Base-by-base conservation (phyloP, 2,888 invertebrate species). In the Pherbina coryleti region DNA sequence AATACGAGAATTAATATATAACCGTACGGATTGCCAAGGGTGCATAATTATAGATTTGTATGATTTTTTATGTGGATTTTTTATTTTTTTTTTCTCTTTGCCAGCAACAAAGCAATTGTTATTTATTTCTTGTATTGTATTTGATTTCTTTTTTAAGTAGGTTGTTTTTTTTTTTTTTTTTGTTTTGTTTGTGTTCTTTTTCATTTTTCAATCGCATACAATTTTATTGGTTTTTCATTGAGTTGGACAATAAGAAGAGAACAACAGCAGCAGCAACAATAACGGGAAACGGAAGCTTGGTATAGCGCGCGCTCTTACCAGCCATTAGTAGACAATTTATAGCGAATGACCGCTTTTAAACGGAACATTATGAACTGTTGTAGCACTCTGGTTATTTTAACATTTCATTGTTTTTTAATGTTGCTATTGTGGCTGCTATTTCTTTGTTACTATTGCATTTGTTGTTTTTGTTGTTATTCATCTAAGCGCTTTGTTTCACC, bases 321-420 rank as follows among this genome's bases (percentile, higher is more conserved):
- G 62, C 73, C 60, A 73, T 73, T 73, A 73, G 37, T 17, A 60
- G 73, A 25, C 49, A 49, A 73, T 73, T 73, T 73, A 73, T 73
- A 34, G 73, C 73, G 49, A 73, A 62, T 73, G 73, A 73, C 73
- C 73, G 62, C 73, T 62, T 44, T n/a, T 62, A 62, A 73, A 25
- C 49, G 44, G 28, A 19, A 49, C 73, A 57, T 72, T 72, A 55
- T 72, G 17, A 55, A 73, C 19, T 55, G 53, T 55, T 64, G 34
- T n/a, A 28, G n/a, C n/a, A 25, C 28, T 25, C 3, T 28, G 3
- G 60, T 25, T 60, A 60, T 25, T 60, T 22, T 60, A 28, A n/a
- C 19, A 3, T 7, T 55, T 7, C 28, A 28, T 60, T 19, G 44
- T 60, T 9, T 22, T 22, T 60, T 60, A 60, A 17, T 67, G 7